phyloP scores from a whole-genome alignment of 1,140 invertebrate species.

The Macrobrachium nipponense region DNA sequence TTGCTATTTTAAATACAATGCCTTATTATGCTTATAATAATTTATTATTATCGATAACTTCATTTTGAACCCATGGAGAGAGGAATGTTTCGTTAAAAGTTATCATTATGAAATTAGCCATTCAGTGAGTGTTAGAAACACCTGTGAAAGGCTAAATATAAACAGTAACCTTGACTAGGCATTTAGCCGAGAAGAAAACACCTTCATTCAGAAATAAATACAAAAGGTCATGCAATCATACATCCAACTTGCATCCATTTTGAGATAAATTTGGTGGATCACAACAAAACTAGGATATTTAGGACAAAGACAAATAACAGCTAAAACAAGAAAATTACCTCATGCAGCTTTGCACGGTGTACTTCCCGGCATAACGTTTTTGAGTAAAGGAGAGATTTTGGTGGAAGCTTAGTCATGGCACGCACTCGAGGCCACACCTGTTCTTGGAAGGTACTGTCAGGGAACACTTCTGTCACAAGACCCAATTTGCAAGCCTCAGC shows the following conservation, averaged over 20 bases:
- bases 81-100: too few species aligned
- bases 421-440: slow-evolving; percentile 74
- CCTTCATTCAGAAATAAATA: slow-evolving; percentile 5
- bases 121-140: too few species aligned
- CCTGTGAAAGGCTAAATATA: too few species aligned
- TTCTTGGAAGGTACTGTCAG: slow-evolving; percentile 72
- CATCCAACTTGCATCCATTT: neutral
- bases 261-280: neutral
- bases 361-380: slow-evolving; percentile 42
- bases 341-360: slow-evolving; percentile 46
- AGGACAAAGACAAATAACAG: neutral
- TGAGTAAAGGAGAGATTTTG: slow-evolving; percentile 62
- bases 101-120: too few species aligned
- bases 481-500: slow-evolving; percentile 79
- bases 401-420: slow-evolving; percentile 71
- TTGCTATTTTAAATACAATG: too few species aligned
- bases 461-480: slow-evolving; percentile 79
- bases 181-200: neutral
- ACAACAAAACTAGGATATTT: neutral
- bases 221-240: neutral
- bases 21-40: too few species aligned
- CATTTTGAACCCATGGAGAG: too few species aligned
- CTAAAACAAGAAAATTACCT: slow-evolving; percentile 19
- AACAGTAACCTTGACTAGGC: too few species aligned
- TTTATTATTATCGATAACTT: too few species aligned